Evolutionary conservation across 2,888 invertebrate genomes (phyloP).

Genomic region (Idaea aversata): DNA sequence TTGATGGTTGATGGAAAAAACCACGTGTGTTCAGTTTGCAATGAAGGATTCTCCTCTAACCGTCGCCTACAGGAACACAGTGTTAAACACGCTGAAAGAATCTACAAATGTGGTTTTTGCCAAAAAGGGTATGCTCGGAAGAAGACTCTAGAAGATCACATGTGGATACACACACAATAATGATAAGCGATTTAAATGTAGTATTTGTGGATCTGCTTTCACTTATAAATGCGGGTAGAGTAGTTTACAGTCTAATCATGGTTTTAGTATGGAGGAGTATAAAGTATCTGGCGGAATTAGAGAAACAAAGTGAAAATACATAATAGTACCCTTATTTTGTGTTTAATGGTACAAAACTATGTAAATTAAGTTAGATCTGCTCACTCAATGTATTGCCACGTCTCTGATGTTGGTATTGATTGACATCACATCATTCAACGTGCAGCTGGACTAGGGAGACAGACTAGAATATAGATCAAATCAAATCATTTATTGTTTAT

Average conservation of each 20-base stretch:
- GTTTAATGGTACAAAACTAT: no score
- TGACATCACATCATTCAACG: no score
- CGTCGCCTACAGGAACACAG: conserved; percentile 34
- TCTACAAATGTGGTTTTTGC: conserved; percentile 71
- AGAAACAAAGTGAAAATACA: not conserved
- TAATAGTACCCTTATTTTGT: not conserved
- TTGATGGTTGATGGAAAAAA: not conserved
- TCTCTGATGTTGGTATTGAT: no score
- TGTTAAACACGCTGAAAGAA: conserved; percentile 72
- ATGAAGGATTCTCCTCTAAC: not conserved
- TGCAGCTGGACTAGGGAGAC: no score
- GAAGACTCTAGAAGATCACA: conserved; percentile 64
- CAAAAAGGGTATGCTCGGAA: conserved; percentile 75
- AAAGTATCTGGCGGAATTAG: not conserved
- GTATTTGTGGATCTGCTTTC: not conserved
- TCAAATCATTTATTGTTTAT: no score
- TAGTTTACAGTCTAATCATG: not conserved
- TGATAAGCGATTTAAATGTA: conserved; percentile 58
- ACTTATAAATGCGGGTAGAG: not conserved
- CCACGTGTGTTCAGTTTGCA: not conserved
- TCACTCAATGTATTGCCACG: no score
- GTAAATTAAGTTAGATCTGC: no score
- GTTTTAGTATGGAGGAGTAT: not conserved
- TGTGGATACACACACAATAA: conserved; percentile 71
- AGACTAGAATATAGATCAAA: no score